Base-by-base conservation (phyloP, 2,888 invertebrate genomes). In the Teinopalpus imperialis region DNA sequence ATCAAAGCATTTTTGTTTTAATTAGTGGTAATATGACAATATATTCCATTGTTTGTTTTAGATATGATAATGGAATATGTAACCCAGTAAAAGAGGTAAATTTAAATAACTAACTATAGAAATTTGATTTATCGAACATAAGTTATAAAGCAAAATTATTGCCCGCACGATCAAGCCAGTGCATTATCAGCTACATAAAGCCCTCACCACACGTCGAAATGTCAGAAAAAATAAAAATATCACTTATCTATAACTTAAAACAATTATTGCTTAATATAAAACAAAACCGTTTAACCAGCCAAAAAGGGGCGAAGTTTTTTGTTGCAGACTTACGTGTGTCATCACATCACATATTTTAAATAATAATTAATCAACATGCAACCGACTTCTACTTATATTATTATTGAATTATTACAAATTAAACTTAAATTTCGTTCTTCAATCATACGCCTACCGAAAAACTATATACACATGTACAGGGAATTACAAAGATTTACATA, bases 381-480 rank as follows among this genome's bases (percentile, higher is more conserved):
- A 39, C 27, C 14, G 16, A 21, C 5, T 21, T 26, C 24, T 37
- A 35, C 12, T 18, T 37, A 34, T 3, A 35, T 20, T 21, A 35
- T 39, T 21, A 27, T 12, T 32, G 31, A 37, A 37, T 20, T 14
- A 14, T 16, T 45, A 45, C 8, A 42, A 34, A 42, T 26, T 13
- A 32, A 68, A 77, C 73, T 67, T 61, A 63, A 60, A 65, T 66
- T 69, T 71, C 34, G 32, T 61, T 58, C 53, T 56, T 80, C 79
- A 81, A 81, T 81, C 82, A 61, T 66, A 67, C 63, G 53, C 46
- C 59, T 58, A 61, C 59, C 54, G 61, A 63, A 63, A 63, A 53
- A 61, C 57, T 68, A 68, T 70, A 58, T 66, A 69, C 66, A 71
- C 57, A 62, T 61, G 56, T 59, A 63, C 61, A 58, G 20, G 51